Conservation (phyloP, 2,888 invertebrate genomes). For the Panorpa germanica region DNA sequence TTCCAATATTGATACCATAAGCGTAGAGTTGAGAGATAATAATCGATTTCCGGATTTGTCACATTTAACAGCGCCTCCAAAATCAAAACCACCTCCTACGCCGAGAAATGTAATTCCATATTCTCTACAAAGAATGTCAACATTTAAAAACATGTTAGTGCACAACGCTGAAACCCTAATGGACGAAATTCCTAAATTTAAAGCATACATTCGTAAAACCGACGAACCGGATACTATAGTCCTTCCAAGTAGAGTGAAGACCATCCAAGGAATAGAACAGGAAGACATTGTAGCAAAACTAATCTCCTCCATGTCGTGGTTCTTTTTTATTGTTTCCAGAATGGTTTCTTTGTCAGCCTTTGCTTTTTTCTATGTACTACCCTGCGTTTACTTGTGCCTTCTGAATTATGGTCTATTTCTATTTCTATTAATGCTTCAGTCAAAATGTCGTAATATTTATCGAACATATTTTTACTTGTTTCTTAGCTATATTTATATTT, state of each 20-base stretch:
- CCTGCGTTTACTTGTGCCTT: conserved; percentile 35
- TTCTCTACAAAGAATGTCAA: conserved; percentile 17
- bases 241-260: conserved; percentile 26
- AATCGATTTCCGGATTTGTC: conserved; percentile 23
- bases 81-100: conserved; percentile 21
- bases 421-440: conserved; percentile 40
- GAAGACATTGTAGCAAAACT: conserved; percentile 52
- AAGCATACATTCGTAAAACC: conserved; percentile 6
- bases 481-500: conserved; percentile 52
- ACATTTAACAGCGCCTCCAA: conserved; percentile 28
- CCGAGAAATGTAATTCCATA: conserved; percentile 10
- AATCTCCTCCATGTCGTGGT: conserved; percentile 59
- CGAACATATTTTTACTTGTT: conserved; percentile 42
- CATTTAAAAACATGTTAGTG: conserved; percentile 25
- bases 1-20: too few relatives aligned
- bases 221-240: conserved; percentile 22
- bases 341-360: conserved; percentile 50
- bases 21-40: neutral
- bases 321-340: conserved; percentile 50
- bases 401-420: conserved; percentile 47
- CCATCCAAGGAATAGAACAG: conserved; percentile 46
- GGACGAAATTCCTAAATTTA: neutral
- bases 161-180: conserved; percentile 30
- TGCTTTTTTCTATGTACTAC: conserved; percentile 42
- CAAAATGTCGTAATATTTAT: conserved; percentile 30